Conservation (phyloP, 2,888 invertebrate species). For the Hyposoter dolosus region DNA sequence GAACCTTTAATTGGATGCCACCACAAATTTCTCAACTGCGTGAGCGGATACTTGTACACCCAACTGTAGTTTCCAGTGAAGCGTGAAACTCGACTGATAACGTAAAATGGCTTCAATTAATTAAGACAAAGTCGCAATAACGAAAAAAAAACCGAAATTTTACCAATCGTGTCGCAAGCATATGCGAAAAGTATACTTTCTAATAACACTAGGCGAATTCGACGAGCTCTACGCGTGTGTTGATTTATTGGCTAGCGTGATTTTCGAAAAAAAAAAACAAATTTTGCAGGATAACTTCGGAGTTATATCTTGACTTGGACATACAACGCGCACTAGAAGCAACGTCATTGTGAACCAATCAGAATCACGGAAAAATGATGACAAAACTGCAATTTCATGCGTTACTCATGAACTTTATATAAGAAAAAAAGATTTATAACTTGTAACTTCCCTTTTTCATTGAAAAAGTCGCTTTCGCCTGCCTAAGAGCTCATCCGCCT, state of each 20-base stretch:
- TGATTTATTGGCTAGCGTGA: no score
- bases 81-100: conserved; percentile 43
- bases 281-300: no score
- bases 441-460: neutral
- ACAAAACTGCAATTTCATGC: no score
- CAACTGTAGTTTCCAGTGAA: conserved; percentile 30
- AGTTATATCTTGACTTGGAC: no score
- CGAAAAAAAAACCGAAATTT: conserved; percentile 5
- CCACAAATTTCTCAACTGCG: conserved; percentile 17
- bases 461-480: neutral
- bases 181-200: neutral
- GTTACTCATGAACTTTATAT: no score
- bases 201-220: no score
- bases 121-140: conserved; percentile 25
- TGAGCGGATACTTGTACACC: conserved; percentile 23
- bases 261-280: no score
- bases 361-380: no score
- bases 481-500: neutral
- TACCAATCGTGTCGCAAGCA: neutral
- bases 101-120: conserved; percentile 34
- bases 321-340: no score
- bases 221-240: no score
- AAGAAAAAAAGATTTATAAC: neutral
- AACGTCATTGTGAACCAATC: no score
- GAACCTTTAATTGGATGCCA: conserved; percentile 28